Evolutionary conservation across 2,888 invertebrate genomes (phyloP).

Genomic region (Pilophorus perplexus): DNA sequence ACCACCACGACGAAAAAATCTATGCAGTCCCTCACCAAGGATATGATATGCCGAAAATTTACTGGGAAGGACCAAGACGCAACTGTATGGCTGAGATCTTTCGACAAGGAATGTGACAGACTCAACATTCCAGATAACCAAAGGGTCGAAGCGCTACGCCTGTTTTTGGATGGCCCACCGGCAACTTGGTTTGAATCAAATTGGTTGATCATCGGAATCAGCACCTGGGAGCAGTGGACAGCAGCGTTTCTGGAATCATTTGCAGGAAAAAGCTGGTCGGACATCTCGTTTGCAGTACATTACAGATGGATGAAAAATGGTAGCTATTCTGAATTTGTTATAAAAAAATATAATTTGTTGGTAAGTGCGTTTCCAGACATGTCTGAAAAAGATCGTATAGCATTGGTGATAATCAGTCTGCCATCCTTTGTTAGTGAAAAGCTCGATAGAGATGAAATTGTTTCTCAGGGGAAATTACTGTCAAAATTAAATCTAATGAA

Average conservation of each 20-base stretch:
- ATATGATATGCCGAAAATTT: constrained; percentile 1
- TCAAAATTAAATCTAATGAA: background rate
- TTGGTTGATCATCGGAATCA: constrained; percentile 1
- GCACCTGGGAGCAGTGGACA: background rate
- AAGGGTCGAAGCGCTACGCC: background rate
- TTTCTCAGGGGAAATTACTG: background rate
- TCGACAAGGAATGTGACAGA: background rate
- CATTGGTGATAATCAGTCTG: background rate
- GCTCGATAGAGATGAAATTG: background rate
- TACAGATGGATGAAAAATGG: background rate
- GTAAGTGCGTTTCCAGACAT: background rate
- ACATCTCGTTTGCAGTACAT: constrained; percentile 1
- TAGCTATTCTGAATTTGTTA: constrained; percentile 1
- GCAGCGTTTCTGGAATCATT: background rate
- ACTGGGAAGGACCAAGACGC: constrained; percentile 4
- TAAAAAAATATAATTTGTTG: background rate
- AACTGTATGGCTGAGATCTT: background rate
- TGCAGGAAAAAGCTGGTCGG: background rate
- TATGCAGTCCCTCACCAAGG: background rate
- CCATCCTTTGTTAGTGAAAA: background rate
- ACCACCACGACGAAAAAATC: background rate
- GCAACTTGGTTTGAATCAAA: constrained; percentile 6
- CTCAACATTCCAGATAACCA: background rate
- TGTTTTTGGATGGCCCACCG: background rate
- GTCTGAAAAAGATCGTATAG: background rate